These are phyloP conservation scores for Eristalis intricaria DNA, from an alignment of 2,888 invertebrate species.

Conservation along the genomic window DNA sequence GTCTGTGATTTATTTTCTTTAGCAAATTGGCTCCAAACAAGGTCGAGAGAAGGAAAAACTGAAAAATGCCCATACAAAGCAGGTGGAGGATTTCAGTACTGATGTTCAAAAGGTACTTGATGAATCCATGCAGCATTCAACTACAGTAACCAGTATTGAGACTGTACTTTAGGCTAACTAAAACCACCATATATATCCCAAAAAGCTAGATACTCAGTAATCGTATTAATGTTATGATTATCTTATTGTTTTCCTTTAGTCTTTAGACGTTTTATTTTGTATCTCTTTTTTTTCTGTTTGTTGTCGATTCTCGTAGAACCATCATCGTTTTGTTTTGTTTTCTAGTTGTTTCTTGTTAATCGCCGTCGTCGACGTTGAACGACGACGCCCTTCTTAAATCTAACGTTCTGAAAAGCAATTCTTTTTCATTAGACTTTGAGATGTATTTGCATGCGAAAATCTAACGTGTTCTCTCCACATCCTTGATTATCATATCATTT, in stretches of 20 bases:
- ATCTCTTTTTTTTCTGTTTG: background rate
- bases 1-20: slow-evolving; percentile 73
- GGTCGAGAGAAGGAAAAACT: slow-evolving; percentile 95
- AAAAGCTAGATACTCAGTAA: slow-evolving; percentile 59
- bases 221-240: slow-evolving; percentile 20
- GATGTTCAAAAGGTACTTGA: slow-evolving; percentile 90
- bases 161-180: slow-evolving; percentile 78
- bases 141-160: slow-evolving; percentile 79
- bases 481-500: background rate
- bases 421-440: background rate
- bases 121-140: slow-evolving; percentile 75
- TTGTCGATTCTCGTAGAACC: background rate
- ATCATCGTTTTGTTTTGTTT: background rate
- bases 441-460: background rate
- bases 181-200: slow-evolving; percentile 8
- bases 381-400: background rate
- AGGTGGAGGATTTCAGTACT: slow-evolving; percentile 92
- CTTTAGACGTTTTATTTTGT: slow-evolving; percentile 8
- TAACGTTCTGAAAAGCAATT: background rate
- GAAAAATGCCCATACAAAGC: slow-evolving; percentile 95
- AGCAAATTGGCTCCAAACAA: slow-evolving; percentile 93
- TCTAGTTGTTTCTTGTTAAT: background rate
- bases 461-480: background rate
- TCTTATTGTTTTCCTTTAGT: slow-evolving; percentile 15
- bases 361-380: background rate